phyloP scores from a whole-genome alignment of 2,888 invertebrate genomes.

The Dascillus cervinus region DNA sequence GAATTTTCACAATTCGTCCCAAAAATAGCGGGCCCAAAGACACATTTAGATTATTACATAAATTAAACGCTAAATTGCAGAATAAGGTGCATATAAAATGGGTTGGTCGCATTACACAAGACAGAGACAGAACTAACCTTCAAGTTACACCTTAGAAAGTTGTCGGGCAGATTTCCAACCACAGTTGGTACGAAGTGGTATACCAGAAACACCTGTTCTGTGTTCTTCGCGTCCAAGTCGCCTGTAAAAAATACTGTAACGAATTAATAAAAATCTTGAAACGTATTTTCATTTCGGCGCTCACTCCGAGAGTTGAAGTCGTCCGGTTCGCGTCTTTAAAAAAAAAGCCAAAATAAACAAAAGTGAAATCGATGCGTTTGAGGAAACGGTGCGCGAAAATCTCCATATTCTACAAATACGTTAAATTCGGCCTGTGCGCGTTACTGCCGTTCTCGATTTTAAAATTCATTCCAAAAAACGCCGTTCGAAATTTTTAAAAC shows the following conservation, averaged over 20 bases:
- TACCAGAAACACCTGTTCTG: slow-evolving; percentile 1
- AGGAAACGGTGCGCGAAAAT: too few relatives aligned
- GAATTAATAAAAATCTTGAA: too few relatives aligned
- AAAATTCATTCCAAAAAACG: slow-evolving; percentile 13
- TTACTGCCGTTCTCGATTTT: slow-evolving; percentile 23
- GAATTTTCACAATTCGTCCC: too few relatives aligned
- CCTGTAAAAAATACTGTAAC: too few relatives aligned
- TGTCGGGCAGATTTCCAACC: slow-evolving; percentile 16
- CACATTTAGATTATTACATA: too few relatives aligned
- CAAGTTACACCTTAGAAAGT: slow-evolving; percentile 31
- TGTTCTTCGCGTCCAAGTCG: too few relatives aligned
- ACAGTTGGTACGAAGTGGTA: slow-evolving; percentile 19
- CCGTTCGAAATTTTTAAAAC: slow-evolving; percentile 4
- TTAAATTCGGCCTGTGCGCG: slow-evolving; percentile 23
- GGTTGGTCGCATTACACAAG: slow-evolving; percentile 15
- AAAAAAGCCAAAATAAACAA: slow-evolving; percentile 5
- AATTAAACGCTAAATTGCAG: neutral
- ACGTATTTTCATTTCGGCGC: slow-evolving; percentile 17
- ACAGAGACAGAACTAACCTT: slow-evolving; percentile 26
- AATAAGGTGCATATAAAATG: slow-evolving; percentile 9
- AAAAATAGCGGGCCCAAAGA: too few relatives aligned
- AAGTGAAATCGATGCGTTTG: too few relatives aligned
- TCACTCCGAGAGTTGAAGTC: slow-evolving; percentile 15
- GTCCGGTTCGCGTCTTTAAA: slow-evolving; percentile 11
- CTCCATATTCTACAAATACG: too few relatives aligned